Conservation (phyloP, 2,797 vertebrate species). For the Platalea minor region DNA sequence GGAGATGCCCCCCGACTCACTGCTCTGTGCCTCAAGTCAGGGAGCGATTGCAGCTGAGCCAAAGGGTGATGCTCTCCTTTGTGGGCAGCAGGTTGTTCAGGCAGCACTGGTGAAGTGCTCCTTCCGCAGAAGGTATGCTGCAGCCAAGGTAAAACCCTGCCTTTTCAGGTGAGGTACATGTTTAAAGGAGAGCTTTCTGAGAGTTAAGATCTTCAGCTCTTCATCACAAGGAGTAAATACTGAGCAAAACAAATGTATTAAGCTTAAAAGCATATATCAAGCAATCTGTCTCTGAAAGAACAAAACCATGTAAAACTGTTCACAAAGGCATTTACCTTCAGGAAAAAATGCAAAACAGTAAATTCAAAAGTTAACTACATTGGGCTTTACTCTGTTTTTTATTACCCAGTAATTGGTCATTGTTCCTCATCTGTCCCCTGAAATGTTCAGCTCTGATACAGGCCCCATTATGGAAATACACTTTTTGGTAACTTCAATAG, state of each 20-base stretch:
- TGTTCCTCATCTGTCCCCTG: not conserved
- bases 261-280: not conserved
- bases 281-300: not conserved
- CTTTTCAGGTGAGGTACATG: not conserved
- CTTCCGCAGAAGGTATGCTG: not conserved
- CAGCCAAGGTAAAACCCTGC: too few species aligned
- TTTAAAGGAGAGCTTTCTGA: not conserved
- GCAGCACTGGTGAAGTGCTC: rapidly evolving
- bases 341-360: not conserved
- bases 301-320: not conserved
- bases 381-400: not conserved
- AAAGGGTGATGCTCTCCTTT: too few species aligned
- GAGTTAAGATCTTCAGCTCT: not conserved
- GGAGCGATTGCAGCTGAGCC: rapidly evolving
- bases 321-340: not conserved
- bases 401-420: not conserved
- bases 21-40: not conserved
- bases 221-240: not conserved
- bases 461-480: not conserved
- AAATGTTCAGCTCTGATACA: not conserved
- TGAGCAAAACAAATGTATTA: not conserved
- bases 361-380: not conserved
- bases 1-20: not conserved
- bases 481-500: not conserved
- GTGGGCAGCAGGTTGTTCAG: rapidly evolving